Base-by-base conservation (phyloP, 2,797 vertebrate species). In the Labeo calbasu region DNA sequence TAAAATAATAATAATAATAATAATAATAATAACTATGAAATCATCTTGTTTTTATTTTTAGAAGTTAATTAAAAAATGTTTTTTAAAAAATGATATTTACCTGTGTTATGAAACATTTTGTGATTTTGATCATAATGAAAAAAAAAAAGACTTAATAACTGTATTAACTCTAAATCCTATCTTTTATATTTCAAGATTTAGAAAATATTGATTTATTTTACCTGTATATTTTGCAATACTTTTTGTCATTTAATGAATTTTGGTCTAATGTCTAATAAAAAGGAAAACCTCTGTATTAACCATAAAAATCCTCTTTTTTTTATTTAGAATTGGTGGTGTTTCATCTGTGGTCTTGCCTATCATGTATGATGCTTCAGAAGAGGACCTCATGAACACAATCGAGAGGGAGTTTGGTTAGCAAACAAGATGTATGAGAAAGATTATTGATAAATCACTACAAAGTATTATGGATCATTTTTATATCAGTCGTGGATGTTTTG, bases 311-410 rank as follows among this genome's bases (percentile, higher is more conserved):
- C 9, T 82, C 15, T 90, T 81, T 61, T 32, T 14, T 83, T 85
- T 79, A 63, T 32, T 5, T 89, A 95, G 94, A 57, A 91, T 87
- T 79, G 85, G 86, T 87, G 86, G 88, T 1, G 81, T 75, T 68
- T 79, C 92, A 23, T 90, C 87, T 63, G 81, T 90, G 75, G 55
- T 90, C 86, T 90, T 85, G 79, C 90, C 94, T 15, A 88, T 93
- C 84, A 87, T 90, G 84, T 96, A 95, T 51, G 90, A 95, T 83
- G 92, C 93, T 82, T 94, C 93, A n/a, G 95, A 96, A 77, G 94
- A 94, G 83, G 94, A 95, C 87, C 91, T 96, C 87, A 96, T 95
- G 94, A 93, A 95, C 85, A 93, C 91, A n/a, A 95, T 95, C 83
- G 95, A 94, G 87, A 91, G 89, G 43, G 95, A 96, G 46, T 96